A percentile compares a stretch with the other conserved stretches of the same genome.
Evolutionary conservation across 2,797 vertebrate genomes (phyloP).

Genomic region (Notoglanidium macrostoma): DNA sequence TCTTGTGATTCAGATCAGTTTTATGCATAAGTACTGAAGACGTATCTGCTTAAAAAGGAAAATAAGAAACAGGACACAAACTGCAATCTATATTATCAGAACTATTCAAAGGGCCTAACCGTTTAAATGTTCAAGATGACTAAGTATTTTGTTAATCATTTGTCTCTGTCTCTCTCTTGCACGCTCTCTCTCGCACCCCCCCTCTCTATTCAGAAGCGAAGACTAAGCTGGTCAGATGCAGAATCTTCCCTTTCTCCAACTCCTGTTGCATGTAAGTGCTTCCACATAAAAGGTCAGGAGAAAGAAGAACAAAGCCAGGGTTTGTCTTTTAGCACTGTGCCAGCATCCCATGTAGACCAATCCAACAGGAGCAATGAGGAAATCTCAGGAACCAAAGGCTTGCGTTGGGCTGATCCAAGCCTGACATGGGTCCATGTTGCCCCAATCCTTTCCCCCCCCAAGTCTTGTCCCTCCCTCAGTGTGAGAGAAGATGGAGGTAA

Average conservation of each 20-base stretch:
- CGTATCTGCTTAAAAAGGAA: neutral
- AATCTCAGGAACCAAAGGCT: conserved; percentile 58
- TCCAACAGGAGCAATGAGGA: conserved; percentile 17
- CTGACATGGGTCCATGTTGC: conserved; percentile 83
- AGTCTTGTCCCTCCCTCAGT: conserved; percentile 61
- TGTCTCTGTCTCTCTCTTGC: neutral
- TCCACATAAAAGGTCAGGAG: conserved; percentile 36
- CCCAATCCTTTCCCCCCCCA: conserved; percentile 78
- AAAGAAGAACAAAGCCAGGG: conserved; percentile 24
- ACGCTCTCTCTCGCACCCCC: neutral
- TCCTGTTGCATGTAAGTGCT: conserved; percentile 63
- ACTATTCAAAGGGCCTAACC: neutral
- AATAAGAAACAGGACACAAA: neutral
- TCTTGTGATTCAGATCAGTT: too few relatives aligned
- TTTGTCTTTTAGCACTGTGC: conserved; percentile 8
- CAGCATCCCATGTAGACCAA: neutral
- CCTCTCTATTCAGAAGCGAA: conserved; percentile 71
- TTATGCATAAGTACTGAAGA: neutral
- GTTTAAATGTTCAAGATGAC: neutral
- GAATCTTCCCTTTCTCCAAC: conserved; percentile 67
- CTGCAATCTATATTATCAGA: neutral
- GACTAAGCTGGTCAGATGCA: conserved; percentile 75
- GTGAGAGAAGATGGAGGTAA: conserved; percentile 33
- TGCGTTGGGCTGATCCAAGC: conserved; percentile 75
- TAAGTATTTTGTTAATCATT: neutral